Evolutionary conservation across 2,797 vertebrate species (phyloP).

Genomic region (Petrocephalus schoutedeni): DNA sequence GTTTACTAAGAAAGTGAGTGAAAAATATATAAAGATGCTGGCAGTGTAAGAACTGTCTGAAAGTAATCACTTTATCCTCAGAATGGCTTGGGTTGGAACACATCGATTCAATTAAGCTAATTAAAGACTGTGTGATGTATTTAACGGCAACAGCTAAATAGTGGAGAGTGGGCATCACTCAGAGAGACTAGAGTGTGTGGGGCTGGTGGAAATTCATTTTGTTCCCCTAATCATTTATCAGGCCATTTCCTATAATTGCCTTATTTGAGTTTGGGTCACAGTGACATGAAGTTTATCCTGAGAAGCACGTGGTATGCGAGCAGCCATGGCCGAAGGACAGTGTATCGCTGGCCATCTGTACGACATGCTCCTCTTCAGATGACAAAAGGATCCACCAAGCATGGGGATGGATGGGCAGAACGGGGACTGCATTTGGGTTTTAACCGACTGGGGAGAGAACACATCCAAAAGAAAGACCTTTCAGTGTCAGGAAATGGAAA

Average conservation of each 20-base stretch:
- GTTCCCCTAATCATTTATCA: background rate
- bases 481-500: background rate
- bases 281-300: background rate
- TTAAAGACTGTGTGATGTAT: conserved; percentile 5
- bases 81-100: background rate
- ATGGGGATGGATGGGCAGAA: background rate
- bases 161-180: background rate
- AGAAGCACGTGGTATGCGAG: background rate
- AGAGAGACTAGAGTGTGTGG: background rate
- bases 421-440: background rate
- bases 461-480: background rate
- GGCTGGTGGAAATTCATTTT: background rate
- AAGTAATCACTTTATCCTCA: background rate
- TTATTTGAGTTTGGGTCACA: background rate
- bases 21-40: background rate
- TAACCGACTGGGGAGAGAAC: background rate
- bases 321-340: background rate
- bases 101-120: conserved; percentile 6
- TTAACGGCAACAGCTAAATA: conserved; percentile 3
- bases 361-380: background rate
- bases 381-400: background rate
- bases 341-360: background rate
- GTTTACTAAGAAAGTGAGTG: background rate
- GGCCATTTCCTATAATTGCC: no score
- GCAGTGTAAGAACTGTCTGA: background rate